A percentile compares a stretch with the other conserved stretches of the same genome.
phyloP scores from a whole-genome alignment of 2,797 vertebrate genomes.

The Masticophis lateralis region DNA sequence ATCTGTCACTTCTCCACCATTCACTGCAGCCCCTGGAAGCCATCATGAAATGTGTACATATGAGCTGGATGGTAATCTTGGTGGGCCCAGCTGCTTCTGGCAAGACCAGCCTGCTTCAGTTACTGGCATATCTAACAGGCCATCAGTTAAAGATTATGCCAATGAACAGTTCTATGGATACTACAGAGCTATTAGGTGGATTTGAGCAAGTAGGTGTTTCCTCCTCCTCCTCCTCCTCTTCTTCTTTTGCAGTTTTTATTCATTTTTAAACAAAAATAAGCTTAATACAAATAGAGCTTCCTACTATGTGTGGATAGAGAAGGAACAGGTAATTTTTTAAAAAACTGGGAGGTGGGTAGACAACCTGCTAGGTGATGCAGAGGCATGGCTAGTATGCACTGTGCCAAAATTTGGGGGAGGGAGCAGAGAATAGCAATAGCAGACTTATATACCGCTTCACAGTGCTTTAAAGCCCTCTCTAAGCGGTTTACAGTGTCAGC shows the following conservation, averaged over 20 bases:
- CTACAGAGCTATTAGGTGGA: slow-evolving; percentile 92
- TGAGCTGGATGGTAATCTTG: slow-evolving; percentile 95
- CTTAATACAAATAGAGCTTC: neutral
- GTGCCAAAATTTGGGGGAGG: neutral
- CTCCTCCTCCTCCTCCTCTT: too few relatives aligned
- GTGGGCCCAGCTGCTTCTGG: slow-evolving; percentile 90
- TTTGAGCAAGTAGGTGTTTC: slow-evolving; percentile 87
- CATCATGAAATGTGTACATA: slow-evolving; percentile 95
- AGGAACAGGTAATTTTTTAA: neutral
- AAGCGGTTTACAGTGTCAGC: too few relatives aligned
- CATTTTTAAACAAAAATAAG: neutral
- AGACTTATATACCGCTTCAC: too few relatives aligned
- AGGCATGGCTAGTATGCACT: neutral
- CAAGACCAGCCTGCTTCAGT: slow-evolving; percentile 90
- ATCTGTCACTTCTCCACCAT: slow-evolving; percentile 86
- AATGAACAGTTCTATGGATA: slow-evolving; percentile 97
- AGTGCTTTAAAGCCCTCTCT: too few relatives aligned
- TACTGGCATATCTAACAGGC: slow-evolving; percentile 88
- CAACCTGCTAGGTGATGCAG: neutral
- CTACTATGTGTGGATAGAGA: neutral
- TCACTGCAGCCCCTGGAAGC: slow-evolving; percentile 86
- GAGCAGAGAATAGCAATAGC: neutral
- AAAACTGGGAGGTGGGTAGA: neutral
- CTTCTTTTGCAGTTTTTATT: neutral
- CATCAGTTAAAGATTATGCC: slow-evolving; percentile 89